Percentiles rank a stretch among this genome's conserved stretches.
Conservation (phyloP, 2,888 invertebrate genomes). For the Calephelis perditalis region DNA sequence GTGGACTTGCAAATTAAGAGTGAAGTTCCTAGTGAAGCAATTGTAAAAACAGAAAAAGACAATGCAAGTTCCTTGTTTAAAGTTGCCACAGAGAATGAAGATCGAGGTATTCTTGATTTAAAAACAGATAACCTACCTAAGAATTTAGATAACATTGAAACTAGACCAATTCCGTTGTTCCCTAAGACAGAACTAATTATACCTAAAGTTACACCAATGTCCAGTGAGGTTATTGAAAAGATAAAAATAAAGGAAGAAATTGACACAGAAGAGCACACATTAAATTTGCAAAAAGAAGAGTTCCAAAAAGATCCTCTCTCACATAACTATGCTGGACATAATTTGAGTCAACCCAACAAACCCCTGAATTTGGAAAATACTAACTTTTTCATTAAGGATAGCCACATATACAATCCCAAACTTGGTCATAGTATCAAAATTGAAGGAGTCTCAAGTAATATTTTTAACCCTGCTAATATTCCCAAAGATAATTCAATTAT, state of each 20-base stretch:
- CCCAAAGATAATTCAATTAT: conserved; percentile 64
- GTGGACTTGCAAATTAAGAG: conserved; percentile 40
- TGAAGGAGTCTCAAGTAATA: conserved; percentile 60
- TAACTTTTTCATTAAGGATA: conserved; percentile 70
- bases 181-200: conserved; percentile 81
- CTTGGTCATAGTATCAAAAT: conserved; percentile 64
- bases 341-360: conserved; percentile 55
- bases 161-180: conserved; percentile 51
- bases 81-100: conserved; percentile 54
- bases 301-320: conserved; percentile 67
- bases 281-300: conserved; percentile 66
- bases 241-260: conserved; percentile 74
- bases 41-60: conserved; percentile 62
- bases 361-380: conserved; percentile 67
- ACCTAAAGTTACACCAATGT: conserved; percentile 78
- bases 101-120: conserved; percentile 56
- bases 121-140: conserved; percentile 59
- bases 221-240: conserved; percentile 67
- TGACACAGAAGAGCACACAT: conserved; percentile 61
- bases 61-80: conserved; percentile 52
- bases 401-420: conserved; percentile 67
- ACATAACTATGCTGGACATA: conserved; percentile 61
- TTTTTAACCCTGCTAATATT: conserved; percentile 66
- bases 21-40: conserved; percentile 36
- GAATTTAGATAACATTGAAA: conserved; percentile 49